A percentile compares a stretch with the other conserved stretches of the same genome.
Evolutionary conservation across 2,797 vertebrate genomes (phyloP).

Genomic region (Adrianichthys oophorus): DNA sequence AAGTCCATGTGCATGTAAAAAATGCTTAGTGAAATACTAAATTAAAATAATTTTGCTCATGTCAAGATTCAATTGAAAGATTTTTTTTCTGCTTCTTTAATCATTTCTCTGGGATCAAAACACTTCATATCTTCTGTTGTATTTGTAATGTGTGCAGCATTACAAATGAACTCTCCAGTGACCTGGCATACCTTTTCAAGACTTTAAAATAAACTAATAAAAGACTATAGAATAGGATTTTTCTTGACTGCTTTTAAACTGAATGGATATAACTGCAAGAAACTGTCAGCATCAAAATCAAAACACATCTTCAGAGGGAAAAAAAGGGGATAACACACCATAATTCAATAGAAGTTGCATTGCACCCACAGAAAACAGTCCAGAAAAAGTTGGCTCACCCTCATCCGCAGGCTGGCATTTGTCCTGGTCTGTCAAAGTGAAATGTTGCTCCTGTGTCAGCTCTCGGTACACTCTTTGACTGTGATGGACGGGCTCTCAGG

Average conservation of each 20-base stretch:
- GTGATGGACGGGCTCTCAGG: slow-evolving; percentile 52
- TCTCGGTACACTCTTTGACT: slow-evolving; percentile 43
- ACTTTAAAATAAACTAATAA: background rate
- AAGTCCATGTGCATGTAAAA: background rate
- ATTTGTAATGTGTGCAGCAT: slow-evolving; percentile 21
- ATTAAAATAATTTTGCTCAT: background rate
- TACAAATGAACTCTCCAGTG: slow-evolving; percentile 17
- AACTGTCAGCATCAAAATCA: slow-evolving; percentile 38
- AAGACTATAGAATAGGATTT: background rate
- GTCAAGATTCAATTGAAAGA: background rate
- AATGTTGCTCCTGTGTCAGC: slow-evolving; percentile 62
- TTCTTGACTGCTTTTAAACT: background rate
- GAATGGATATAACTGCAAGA: slow-evolving; percentile 23
- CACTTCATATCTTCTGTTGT: slow-evolving; percentile 29
- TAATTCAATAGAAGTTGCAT: slow-evolving; percentile 56
- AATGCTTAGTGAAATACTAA: background rate
- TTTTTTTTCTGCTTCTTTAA: slow-evolving; percentile 15
- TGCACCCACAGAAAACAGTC: slow-evolving; percentile 32
- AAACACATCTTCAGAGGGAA: slow-evolving; percentile 54
- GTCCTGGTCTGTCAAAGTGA: slow-evolving; percentile 64
- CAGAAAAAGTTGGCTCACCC: slow-evolving; percentile 49
- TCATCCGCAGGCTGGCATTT: slow-evolving; percentile 45
- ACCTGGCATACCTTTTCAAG: slow-evolving; percentile 2
- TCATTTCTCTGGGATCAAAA: slow-evolving; percentile 40
- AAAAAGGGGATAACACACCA: slow-evolving; percentile 44